A percentile compares a stretch with the other conserved stretches of the same genome.
Evolutionary conservation across 2,888 invertebrate genomes (phyloP).

Genomic region (Molorchus minor): DNA sequence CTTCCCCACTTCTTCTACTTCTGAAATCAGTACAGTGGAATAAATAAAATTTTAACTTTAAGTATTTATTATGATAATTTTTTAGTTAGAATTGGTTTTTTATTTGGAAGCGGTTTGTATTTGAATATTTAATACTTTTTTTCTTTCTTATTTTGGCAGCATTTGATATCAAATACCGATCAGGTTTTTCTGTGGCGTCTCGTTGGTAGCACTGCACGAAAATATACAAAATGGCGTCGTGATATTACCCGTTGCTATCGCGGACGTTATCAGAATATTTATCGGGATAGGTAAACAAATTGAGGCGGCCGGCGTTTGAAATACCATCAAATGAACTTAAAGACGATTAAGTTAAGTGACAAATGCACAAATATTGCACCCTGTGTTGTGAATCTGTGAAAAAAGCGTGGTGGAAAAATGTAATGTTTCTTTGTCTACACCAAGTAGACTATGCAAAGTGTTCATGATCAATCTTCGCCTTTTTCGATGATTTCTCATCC

Average conservation of each 20-base stretch:
- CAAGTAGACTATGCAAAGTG: slow-evolving; percentile 56
- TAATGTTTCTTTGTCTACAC: slow-evolving; percentile 61
- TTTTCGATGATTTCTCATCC: slow-evolving; percentile 45
- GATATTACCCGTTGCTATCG: slow-evolving; percentile 53
- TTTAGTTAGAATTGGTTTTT: background rate
- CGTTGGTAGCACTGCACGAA: slow-evolving; percentile 43
- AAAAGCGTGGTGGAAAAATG: slow-evolving; percentile 57
- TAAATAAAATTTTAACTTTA: too few relatives aligned
- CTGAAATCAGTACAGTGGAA: too few relatives aligned
- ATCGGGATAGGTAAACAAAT: slow-evolving; percentile 50
- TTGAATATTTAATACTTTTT: slow-evolving; percentile 6
- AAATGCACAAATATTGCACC: slow-evolving; percentile 34
- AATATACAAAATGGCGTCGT: slow-evolving; percentile 59
- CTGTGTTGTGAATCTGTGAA: slow-evolving; percentile 48
- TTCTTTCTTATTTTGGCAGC: background rate
- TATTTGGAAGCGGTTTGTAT: background rate
- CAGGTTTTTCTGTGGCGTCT: slow-evolving; percentile 4
- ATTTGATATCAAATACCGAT: background rate
- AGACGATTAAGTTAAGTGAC: slow-evolving; percentile 37
- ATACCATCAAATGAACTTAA: slow-evolving; percentile 44
- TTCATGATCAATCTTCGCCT: slow-evolving; percentile 48
- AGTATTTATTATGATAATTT: too few relatives aligned
- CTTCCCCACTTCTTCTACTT: too few relatives aligned
- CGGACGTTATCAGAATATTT: slow-evolving; percentile 48
- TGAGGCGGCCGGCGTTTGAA: slow-evolving; percentile 40